Evolutionary conservation across 2,113 vertebrate genomes (phyloP).

Genomic region (Elanus axillaris): DNA sequence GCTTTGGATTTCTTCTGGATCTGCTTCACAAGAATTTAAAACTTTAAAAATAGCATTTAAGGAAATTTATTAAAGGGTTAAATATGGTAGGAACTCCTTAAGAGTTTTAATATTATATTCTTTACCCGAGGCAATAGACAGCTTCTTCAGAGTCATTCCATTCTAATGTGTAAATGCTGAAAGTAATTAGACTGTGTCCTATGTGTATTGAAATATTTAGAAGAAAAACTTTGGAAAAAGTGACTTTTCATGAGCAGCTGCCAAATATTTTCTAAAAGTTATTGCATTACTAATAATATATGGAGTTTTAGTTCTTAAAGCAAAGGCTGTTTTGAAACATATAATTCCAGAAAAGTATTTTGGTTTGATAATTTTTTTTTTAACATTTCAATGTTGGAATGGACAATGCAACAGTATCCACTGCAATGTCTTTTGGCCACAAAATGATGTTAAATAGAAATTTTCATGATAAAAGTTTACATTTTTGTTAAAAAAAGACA

Average conservation of each 20-base stretch:
- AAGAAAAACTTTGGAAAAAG: slow-evolving; percentile 22
- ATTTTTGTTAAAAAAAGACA: neutral
- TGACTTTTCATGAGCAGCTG: neutral
- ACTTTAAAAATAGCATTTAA: neutral
- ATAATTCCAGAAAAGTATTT: neutral
- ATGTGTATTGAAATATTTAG: slow-evolving; percentile 34
- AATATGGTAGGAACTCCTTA: neutral
- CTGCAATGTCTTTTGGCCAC: neutral
- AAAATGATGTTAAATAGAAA: neutral
- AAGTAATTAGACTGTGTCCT: slow-evolving; percentile 22
- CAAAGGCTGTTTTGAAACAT: neutral
- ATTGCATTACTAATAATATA: neutral
- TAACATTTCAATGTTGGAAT: neutral
- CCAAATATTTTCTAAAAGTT: slow-evolving; percentile 24
- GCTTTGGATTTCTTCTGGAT: neutral
- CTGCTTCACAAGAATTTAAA: neutral
- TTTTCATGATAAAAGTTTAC: neutral
- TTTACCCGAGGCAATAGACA: slow-evolving; percentile 33
- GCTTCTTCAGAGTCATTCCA: slow-evolving; percentile 47
- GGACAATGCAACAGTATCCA: neutral
- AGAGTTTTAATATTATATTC: neutral
- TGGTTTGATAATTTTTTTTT: neutral
- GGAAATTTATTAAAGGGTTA: neutral
- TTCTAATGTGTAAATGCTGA: slow-evolving; percentile 52
- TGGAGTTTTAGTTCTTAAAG: neutral